phyloP scores from a whole-genome alignment of 2,113 vertebrate genomes.

The Physeter macrocephalus region DNA sequence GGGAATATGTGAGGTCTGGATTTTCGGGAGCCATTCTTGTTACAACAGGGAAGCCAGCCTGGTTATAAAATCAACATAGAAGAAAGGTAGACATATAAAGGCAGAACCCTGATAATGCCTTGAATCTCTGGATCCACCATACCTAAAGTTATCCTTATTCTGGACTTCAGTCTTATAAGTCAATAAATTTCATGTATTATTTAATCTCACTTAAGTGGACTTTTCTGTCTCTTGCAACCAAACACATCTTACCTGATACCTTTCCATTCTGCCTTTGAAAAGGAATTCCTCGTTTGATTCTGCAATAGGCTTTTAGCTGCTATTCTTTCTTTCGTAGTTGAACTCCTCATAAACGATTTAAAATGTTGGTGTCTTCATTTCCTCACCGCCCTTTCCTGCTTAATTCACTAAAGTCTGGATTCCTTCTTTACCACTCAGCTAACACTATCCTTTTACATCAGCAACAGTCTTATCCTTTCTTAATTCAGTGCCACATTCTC shows the following conservation, averaged over 20 bases:
- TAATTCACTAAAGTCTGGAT: neutral
- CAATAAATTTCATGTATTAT: neutral
- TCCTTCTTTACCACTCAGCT: neutral
- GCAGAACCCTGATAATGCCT: neutral
- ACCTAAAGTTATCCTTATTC: neutral
- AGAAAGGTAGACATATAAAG: neutral
- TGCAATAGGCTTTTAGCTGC: neutral
- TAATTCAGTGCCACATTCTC: neutral
- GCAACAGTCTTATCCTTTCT: neutral
- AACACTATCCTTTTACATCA: neutral
- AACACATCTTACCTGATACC: neutral
- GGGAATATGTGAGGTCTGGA: neutral
- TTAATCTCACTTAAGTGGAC: neutral
- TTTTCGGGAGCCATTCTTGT: neutral
- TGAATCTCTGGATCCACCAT: neutral
- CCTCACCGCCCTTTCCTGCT: neutral
- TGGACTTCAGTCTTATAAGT: neutral
- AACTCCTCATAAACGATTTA: constrained; percentile 29
- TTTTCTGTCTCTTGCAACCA: constrained; percentile 5
- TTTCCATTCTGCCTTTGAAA: neutral
- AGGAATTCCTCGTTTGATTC: neutral
- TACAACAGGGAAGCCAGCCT: neutral
- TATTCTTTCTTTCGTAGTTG: neutral
- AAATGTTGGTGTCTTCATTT: neutral
- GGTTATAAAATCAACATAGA: neutral